Evolutionary conservation across 2,888 invertebrate genomes (phyloP).

Genomic region (Polietes domitor): DNA sequence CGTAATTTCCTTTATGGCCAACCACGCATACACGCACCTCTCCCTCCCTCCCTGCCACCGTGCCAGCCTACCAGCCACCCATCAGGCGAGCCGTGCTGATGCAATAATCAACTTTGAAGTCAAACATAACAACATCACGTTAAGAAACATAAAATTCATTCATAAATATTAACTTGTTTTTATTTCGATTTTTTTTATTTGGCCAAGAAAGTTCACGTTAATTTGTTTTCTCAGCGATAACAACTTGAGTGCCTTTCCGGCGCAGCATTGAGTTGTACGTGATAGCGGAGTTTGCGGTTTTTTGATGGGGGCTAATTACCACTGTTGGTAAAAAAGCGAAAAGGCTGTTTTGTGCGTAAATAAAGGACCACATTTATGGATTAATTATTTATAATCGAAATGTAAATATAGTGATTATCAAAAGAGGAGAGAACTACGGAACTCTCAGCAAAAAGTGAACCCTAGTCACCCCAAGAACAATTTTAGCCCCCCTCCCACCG

Average conservation of each 20-base stretch:
- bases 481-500: too few species aligned
- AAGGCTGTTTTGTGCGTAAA: too few species aligned
- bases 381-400: too few species aligned
- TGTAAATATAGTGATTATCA: too few species aligned
- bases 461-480: too few species aligned
- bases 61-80: not conserved
- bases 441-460: too few species aligned
- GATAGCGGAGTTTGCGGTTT: too few species aligned
- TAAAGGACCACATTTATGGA: too few species aligned
- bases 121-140: not conserved
- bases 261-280: not conserved
- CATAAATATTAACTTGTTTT: conserved; percentile 46
- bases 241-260: not conserved
- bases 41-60: too few species aligned
- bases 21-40: not conserved
- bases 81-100: conserved; percentile 30
- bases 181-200: not conserved
- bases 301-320: too few species aligned
- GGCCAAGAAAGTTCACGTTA: conserved; percentile 32
- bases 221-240: not conserved
- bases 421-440: too few species aligned
- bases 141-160: conserved; percentile 43
- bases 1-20: conserved; percentile 15
- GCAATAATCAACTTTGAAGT: conserved; percentile 30
- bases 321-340: too few species aligned